Evolutionary conservation across 2,113 vertebrate species (phyloP).

Genomic region (Nothobranchius kuhntae): DNA sequence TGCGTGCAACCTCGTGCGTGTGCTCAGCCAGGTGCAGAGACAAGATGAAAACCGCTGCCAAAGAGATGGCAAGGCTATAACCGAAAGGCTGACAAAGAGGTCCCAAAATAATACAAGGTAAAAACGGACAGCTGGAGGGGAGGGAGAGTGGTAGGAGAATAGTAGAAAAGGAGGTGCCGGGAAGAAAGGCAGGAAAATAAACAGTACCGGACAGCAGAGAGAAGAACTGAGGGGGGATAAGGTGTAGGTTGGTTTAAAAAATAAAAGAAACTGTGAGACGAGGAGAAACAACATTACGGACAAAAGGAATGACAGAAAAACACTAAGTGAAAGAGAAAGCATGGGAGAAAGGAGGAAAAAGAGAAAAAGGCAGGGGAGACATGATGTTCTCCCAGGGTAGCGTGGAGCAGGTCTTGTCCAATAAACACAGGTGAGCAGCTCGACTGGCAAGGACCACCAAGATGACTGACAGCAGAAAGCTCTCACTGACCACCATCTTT

Average conservation of each 20-base stretch:
- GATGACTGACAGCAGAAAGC: constrained; percentile 83
- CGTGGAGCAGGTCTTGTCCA: constrained; percentile 71
- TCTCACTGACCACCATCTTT: constrained; percentile 77
- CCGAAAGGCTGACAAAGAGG: constrained; percentile 57
- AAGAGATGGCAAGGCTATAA: constrained; percentile 48
- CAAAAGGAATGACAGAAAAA: constrained; percentile 37
- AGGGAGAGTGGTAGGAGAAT: constrained; percentile 35
- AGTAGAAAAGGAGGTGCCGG: constrained; percentile 31
- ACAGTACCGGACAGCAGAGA: constrained; percentile 50
- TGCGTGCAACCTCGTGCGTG: constrained; percentile 48
- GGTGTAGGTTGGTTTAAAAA: constrained; percentile 46
- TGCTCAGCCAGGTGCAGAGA: constrained; percentile 70
- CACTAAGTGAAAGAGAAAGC: constrained; percentile 61
- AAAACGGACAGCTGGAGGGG: constrained; percentile 56
- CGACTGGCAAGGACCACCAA: constrained; percentile 77
- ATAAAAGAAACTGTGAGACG: constrained; percentile 61
- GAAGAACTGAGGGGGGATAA: constrained; percentile 39
- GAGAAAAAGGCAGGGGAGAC: constrained; percentile 50
- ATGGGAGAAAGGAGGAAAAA: constrained; percentile 66
- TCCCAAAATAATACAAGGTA: constrained; percentile 64
- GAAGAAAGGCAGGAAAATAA: constrained; percentile 50
- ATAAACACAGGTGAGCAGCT: constrained; percentile 80
- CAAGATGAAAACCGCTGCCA: constrained; percentile 55
- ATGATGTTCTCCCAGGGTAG: constrained; percentile 76
- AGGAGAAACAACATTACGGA: constrained; percentile 52